Conservation (phyloP, 2,888 invertebrate species). For the Dasysyrphus albostriatus region DNA sequence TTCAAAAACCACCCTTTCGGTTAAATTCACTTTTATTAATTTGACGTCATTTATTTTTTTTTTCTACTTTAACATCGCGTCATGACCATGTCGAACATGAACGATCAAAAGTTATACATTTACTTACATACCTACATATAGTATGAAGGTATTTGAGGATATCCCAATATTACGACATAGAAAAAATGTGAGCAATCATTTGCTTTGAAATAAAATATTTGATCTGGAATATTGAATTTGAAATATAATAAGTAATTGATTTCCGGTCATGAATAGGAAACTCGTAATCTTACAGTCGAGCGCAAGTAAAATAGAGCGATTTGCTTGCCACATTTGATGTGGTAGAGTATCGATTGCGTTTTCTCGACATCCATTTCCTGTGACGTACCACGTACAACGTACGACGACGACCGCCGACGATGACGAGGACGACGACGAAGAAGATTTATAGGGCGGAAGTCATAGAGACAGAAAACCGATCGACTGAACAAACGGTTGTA, state of each 20-base stretch:
- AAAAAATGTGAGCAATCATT: conserved; percentile 47
- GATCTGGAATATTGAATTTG: conserved; percentile 70
- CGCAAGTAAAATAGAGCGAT: conserved; percentile 22
- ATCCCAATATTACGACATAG: background rate
- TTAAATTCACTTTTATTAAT: background rate
- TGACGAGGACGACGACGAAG: background rate
- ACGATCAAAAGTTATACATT: conserved; percentile 1
- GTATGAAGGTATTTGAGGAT: background rate
- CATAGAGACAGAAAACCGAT: conserved; percentile 13
- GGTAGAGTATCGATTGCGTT: conserved; percentile 43
- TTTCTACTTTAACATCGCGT: background rate
- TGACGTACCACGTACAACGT: background rate
- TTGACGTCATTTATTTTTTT: background rate
- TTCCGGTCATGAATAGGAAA: conserved; percentile 68
- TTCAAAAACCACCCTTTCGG: background rate
- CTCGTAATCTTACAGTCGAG: conserved; percentile 20
- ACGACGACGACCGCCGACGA: background rate
- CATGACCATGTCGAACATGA: background rate
- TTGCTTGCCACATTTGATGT: conserved; percentile 52
- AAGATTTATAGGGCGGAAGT: conserved; percentile 28
- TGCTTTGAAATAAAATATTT: conserved; percentile 71
- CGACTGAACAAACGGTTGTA: background rate
- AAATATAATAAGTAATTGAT: conserved; percentile 74
- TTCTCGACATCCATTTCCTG: conserved; percentile 17
- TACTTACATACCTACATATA: no score